phyloP scores from a whole-genome alignment of 2,797 vertebrate genomes.

The Carcharodon carcharias region DNA sequence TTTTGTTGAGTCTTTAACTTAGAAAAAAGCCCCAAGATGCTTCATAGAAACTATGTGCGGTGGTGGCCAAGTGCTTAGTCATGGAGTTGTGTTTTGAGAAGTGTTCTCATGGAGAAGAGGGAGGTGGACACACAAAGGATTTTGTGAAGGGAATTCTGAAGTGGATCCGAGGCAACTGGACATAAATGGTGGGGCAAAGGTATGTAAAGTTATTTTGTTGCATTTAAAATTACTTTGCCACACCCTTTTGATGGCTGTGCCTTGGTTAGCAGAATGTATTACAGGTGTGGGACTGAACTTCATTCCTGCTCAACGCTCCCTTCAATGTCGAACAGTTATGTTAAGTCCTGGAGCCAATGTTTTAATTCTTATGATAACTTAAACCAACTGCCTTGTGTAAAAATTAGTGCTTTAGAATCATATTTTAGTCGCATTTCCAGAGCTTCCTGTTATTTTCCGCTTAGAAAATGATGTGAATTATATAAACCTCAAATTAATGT shows the following conservation, averaged over 20 bases:
- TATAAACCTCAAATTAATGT: background rate
- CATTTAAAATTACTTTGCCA: background rate
- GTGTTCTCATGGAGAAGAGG: background rate
- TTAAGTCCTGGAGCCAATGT: background rate
- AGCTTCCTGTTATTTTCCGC: background rate
- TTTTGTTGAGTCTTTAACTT: background rate
- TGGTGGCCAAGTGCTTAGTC: background rate
- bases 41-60: background rate
- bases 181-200: background rate
- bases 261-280: background rate
- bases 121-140: background rate
- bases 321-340: background rate
- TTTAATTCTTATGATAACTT: background rate
- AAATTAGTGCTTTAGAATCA: background rate
- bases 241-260: background rate
- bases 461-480: background rate
- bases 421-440: background rate
- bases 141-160: background rate
- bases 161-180: background rate
- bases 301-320: background rate
- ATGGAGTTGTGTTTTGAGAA: background rate
- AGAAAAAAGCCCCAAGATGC: background rate
- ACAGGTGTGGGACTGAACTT: too few species aligned
- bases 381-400: too few species aligned
- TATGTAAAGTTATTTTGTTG: background rate